Percentiles rank a stretch among this genome's conserved stretches.
Evolutionary conservation across 2,113 vertebrate genomes (phyloP).

Genomic region (Muntiacus reevesi): DNA sequence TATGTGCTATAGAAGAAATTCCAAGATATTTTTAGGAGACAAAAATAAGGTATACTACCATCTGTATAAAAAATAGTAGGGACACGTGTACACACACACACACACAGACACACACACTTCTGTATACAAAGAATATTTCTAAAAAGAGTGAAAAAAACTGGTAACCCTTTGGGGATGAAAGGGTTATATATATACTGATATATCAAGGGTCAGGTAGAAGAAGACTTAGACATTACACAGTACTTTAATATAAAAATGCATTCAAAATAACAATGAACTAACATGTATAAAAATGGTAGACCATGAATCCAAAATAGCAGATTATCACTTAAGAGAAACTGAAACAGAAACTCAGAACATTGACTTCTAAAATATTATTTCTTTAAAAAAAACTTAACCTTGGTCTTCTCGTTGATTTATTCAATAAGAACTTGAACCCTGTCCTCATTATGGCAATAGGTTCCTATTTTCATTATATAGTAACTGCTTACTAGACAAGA

Average conservation of each 20-base stretch:
- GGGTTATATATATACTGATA: not conserved
- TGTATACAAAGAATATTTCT: not conserved
- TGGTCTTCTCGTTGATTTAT: not conserved
- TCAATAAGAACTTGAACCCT: not conserved
- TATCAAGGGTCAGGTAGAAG: not conserved
- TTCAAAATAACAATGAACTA: slow-evolving; percentile 2
- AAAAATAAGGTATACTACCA: not conserved
- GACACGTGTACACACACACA: not conserved
- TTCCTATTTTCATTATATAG: not conserved
- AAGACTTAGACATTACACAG: not conserved
- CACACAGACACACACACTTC: not conserved
- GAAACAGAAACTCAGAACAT: not conserved
- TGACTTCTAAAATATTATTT: not conserved
- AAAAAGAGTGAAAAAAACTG: not conserved
- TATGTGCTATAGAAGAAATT: not conserved
- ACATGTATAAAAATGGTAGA: not conserved
- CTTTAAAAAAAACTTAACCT: not conserved
- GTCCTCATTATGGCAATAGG: not conserved
- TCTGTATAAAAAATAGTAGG: not conserved
- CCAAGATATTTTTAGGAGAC: not conserved
- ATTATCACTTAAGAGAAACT: not conserved
- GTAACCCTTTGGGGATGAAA: not conserved
- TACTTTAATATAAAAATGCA: not conserved
- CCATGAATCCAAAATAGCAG: not conserved
- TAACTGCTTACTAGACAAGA: not conserved